These are phyloP conservation scores for Rhinogobio ventralis DNA, from an alignment of 2,797 vertebrate genomes.

Conservation along the genomic window DNA sequence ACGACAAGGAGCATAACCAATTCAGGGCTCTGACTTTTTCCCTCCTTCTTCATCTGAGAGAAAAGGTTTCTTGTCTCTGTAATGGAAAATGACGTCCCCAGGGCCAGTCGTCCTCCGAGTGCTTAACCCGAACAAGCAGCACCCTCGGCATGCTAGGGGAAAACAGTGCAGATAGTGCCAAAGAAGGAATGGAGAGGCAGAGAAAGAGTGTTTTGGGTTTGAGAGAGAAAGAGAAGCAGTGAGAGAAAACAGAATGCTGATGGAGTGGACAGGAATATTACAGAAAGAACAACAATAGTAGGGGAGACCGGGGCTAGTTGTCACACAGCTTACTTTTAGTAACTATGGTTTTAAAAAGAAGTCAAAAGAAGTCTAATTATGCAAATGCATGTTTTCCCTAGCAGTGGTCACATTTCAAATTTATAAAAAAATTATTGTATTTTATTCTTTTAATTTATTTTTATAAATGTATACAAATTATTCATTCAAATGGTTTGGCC, in stretches of 20 bases:
- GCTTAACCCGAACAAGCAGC: constrained; percentile 62
- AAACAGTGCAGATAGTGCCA: constrained; percentile 50
- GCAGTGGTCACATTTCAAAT: background rate
- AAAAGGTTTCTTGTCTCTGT: constrained; percentile 64
- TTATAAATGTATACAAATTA: background rate
- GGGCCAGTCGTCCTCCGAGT: constrained; percentile 59
- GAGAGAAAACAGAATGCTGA: constrained; percentile 33
- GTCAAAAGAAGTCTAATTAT: too few species aligned
- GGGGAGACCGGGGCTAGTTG: constrained; percentile 25
- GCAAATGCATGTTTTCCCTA: background rate
- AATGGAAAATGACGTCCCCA: constrained; percentile 65
- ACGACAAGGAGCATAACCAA: constrained; percentile 64
- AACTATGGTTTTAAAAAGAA: background rate
- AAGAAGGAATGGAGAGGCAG: constrained; percentile 38
- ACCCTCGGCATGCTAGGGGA: constrained; percentile 52
- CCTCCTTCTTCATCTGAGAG: constrained; percentile 55
- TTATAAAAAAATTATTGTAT: background rate
- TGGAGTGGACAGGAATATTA: constrained; percentile 28
- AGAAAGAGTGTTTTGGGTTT: constrained; percentile 14
- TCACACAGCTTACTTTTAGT: background rate
- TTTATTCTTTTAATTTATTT: background rate
- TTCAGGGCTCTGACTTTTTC: constrained; percentile 60
- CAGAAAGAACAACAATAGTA: constrained; percentile 26
- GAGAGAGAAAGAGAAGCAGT: constrained; percentile 28
- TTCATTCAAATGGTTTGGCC: too few species aligned